These are phyloP conservation scores for Emys orbicularis DNA, from an alignment of 2,797 vertebrate species.

Conservation along the genomic window DNA sequence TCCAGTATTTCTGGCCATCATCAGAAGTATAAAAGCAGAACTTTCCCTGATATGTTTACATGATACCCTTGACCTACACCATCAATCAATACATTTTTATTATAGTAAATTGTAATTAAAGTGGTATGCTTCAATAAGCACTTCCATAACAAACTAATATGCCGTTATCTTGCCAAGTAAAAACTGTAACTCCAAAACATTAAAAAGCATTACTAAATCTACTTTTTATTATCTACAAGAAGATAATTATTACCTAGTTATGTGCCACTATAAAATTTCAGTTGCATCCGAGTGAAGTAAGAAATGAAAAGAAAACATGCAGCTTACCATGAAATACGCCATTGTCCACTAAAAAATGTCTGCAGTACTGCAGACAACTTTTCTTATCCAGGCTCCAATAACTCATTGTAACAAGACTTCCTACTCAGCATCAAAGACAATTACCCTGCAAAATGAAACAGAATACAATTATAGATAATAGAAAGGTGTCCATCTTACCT, in stretches of 20 bases:
- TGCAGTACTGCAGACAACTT: conserved; percentile 88
- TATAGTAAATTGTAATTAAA: neutral
- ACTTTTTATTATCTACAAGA: neutral
- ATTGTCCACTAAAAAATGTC: conserved; percentile 96
- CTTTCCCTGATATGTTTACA: neutral
- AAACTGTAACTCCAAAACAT: neutral
- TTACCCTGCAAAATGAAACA: conserved; percentile 61
- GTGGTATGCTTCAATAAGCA: neutral
- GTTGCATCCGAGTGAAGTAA: rapidly evolving
- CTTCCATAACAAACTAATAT: neutral
- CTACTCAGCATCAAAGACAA: conserved; percentile 74
- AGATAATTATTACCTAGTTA: neutral
- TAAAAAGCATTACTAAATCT: neutral
- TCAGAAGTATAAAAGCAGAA: neutral
- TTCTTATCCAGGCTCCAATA: conserved; percentile 87
- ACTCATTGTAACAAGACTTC: conserved; percentile 83
- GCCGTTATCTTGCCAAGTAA: neutral
- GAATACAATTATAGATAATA: neutral
- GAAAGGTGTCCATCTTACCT: neutral
- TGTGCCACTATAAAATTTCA: neutral
- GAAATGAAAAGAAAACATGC: rapidly evolving
- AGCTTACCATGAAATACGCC: conserved; percentile 92
- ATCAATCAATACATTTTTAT: neutral
- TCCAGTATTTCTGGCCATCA: neutral
- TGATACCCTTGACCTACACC: neutral